Conservation (phyloP, 1,140 invertebrate genomes). For the Trichonephila inaurata region DNA sequence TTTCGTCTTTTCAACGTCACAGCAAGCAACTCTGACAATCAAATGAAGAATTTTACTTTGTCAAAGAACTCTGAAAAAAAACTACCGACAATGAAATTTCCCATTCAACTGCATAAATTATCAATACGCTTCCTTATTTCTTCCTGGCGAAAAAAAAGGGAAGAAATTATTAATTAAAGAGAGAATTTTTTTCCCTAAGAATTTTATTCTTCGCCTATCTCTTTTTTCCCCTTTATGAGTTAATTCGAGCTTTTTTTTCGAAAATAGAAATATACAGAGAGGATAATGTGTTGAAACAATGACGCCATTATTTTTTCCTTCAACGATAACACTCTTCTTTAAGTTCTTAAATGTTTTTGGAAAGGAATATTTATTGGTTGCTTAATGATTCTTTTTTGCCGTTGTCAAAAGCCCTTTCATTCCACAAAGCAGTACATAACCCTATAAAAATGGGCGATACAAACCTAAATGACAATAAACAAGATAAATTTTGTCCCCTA, state of each 20-base stretch:
- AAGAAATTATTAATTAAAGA: slow-evolving; percentile 37
- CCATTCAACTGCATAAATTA: slow-evolving; percentile 32
- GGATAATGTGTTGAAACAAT: slow-evolving; percentile 28
- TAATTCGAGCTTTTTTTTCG: neutral
- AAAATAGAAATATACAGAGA: neutral
- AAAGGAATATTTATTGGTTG: slow-evolving; percentile 1
- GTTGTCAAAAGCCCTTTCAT: slow-evolving; percentile 2
- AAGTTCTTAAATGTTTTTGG: slow-evolving; percentile 26
- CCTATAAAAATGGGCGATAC: slow-evolving; percentile 19
- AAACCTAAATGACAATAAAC: slow-evolving; percentile 32
- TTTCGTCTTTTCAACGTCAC: neutral
- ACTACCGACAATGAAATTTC: neutral
- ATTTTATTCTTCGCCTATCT: neutral
- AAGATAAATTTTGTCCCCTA: slow-evolving; percentile 28
- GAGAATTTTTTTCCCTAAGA: neutral
- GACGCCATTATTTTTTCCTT: neutral
- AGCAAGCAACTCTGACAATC: neutral
- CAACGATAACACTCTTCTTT: neutral
- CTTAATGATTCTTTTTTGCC: slow-evolving; percentile 30
- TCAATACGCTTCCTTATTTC: slow-evolving; percentile 8
- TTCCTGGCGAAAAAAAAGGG: too few species aligned
- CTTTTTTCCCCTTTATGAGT: neutral
- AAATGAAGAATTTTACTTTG: neutral
- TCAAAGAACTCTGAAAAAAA: neutral
- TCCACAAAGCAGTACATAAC: neutral